These are phyloP conservation scores for Drosophila ironensis DNA, from an alignment of 1,140 invertebrate genomes.

Conservation along the genomic window DNA sequence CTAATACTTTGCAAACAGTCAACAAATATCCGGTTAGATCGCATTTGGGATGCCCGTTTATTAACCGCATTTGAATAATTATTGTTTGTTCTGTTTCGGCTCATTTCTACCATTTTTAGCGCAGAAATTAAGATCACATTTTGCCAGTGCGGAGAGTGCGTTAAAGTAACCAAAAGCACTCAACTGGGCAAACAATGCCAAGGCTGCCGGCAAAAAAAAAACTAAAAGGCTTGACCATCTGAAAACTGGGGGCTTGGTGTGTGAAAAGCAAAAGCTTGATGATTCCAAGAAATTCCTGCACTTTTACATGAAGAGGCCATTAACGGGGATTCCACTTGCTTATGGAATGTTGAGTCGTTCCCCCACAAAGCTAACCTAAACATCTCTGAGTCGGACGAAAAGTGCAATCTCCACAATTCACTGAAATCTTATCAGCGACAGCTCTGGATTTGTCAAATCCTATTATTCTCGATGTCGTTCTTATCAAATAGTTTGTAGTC, in stretches of 20 bases:
- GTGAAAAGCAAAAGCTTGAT: constrained; percentile 63
- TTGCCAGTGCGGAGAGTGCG: constrained; percentile 35
- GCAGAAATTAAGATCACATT: constrained; percentile 60
- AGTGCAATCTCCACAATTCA: background rate
- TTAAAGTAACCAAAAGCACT: constrained; percentile 68
- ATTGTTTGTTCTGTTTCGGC: constrained; percentile 46
- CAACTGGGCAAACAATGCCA: constrained; percentile 58
- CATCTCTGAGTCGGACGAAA: background rate
- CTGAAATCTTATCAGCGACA: background rate
- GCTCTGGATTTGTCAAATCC: background rate
- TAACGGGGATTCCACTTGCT: constrained; percentile 42
- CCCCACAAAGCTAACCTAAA: no score
- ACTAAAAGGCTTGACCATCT: constrained; percentile 38
- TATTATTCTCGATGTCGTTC: background rate
- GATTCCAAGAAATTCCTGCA: constrained; percentile 57
- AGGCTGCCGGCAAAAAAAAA: constrained; percentile 8
- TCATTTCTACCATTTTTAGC: constrained; percentile 29
- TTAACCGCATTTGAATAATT: constrained; percentile 55
- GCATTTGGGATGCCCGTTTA: constrained; percentile 16
- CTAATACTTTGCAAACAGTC: constrained; percentile 72
- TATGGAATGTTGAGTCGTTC: constrained; percentile 41
- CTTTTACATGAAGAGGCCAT: constrained; percentile 43
- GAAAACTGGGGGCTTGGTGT: constrained; percentile 22
- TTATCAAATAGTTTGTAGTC: background rate
- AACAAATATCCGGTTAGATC: constrained; percentile 66